Conservation (phyloP, 2,797 vertebrate genomes). For the Gila robusta region DNA sequence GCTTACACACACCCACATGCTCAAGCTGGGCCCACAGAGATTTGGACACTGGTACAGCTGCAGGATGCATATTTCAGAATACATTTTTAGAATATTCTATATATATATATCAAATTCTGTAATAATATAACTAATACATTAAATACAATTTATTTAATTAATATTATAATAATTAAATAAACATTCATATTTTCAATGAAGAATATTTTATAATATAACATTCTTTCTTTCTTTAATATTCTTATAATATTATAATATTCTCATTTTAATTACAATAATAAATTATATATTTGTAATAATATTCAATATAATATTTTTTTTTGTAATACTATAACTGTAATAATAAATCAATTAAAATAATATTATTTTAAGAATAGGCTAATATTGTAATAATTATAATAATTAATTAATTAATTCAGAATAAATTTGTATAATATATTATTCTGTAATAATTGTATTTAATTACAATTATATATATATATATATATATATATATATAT, state of each 20-base stretch:
- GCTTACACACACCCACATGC: constrained; percentile 18
- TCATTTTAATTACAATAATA: too few relatives aligned
- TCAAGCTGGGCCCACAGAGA: constrained; percentile 18
- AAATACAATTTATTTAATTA: background rate
- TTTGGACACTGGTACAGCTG: constrained; percentile 15
- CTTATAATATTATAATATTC: too few relatives aligned
- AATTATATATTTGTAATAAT: too few relatives aligned
- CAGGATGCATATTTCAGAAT: background rate
- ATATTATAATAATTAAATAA: background rate
- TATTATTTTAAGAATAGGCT: too few relatives aligned
- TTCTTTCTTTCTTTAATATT: too few relatives aligned
- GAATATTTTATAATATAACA: background rate
- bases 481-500: background rate
- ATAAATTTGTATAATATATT: background rate
- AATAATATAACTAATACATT: background rate
- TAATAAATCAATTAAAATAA: too few relatives aligned
- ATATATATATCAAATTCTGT: background rate
- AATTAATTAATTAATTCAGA: background rate
- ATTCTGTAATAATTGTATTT: background rate
- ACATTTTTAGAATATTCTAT: background rate
- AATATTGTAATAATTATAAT: background rate
- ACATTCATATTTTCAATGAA: background rate
- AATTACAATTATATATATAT: background rate
- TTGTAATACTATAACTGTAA: too few relatives aligned
- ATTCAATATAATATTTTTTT: too few relatives aligned